Conservation (phyloP, 2,113 vertebrate genomes). For the Gila orcuttii region DNA sequence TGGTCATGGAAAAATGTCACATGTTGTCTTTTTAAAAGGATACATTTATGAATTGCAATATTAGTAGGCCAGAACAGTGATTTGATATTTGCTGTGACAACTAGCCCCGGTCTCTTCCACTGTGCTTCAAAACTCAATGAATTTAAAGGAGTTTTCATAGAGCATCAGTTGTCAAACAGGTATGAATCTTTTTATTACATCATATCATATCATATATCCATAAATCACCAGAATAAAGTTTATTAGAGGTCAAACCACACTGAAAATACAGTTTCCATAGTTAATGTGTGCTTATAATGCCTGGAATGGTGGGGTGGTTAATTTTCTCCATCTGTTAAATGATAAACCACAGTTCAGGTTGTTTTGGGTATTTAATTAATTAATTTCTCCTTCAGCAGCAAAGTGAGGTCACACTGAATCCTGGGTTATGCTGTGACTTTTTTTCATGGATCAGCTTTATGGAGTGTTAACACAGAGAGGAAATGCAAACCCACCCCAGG, state of each 20-base stretch:
- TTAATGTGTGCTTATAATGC: constrained; percentile 3
- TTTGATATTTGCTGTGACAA: neutral
- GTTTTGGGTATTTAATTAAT: neutral
- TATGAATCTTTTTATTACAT: neutral
- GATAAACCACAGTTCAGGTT: constrained; percentile 16
- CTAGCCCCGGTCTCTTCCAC: neutral
- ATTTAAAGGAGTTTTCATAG: neutral
- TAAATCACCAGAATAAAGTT: neutral
- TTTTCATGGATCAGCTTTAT: constrained; percentile 42
- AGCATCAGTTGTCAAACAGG: constrained; percentile 16
- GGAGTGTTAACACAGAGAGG: constrained; percentile 47
- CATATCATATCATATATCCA: neutral
- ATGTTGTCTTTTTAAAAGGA: neutral
- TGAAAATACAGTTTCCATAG: neutral
- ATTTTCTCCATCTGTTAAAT: constrained; percentile 22
- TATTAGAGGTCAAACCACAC: constrained; percentile 2
- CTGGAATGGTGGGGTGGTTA: neutral
- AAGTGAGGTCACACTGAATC: neutral
- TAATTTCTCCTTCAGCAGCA: neutral
- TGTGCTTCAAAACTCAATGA: neutral
- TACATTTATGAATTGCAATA: neutral
- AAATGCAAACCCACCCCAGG: constrained; percentile 42
- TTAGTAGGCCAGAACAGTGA: neutral
- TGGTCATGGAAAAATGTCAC: no score
- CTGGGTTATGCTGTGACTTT: neutral